Conservation (phyloP, 92 coral and sea anemone species). For the Phymanthus crucifer region DNA sequence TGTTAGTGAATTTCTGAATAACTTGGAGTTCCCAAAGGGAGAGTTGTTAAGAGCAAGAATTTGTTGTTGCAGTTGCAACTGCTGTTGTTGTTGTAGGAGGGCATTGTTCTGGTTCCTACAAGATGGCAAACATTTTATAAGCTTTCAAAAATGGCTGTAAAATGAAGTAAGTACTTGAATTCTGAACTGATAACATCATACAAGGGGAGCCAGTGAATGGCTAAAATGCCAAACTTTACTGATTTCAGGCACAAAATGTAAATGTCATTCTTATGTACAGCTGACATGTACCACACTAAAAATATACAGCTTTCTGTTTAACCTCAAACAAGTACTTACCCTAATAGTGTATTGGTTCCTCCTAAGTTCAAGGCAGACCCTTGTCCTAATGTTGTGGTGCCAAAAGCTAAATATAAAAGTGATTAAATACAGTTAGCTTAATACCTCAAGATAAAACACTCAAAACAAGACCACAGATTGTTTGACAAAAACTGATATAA, state of each 20-base stretch:
- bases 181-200: neutral
- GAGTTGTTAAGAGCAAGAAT: conserved; percentile 84
- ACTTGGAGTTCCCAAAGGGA: conserved; percentile 98
- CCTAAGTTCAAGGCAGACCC: conserved; percentile 24
- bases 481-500: neutral
- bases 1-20: conserved; percentile 86
- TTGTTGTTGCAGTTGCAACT: conserved; percentile 79
- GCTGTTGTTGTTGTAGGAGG: conserved; percentile 72
- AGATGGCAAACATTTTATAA: neutral
- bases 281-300: no score
- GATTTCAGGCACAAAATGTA: no score
- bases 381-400: conserved; percentile 33
- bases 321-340: conserved; percentile 7
- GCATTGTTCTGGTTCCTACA: conserved; percentile 64
- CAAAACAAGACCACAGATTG: no score
- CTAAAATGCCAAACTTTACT: neutral
- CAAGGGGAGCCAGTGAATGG: neutral
- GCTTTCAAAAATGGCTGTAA: neutral
- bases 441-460: no score
- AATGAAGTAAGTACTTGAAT: neutral
- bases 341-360: conserved; percentile 8
- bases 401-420: conserved; percentile 12
- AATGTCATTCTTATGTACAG: no score
- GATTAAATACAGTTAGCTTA: neutral
- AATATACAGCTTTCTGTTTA: no score